Conservation (phyloP, 2,113 vertebrate genomes). For the Axis porcinus region DNA sequence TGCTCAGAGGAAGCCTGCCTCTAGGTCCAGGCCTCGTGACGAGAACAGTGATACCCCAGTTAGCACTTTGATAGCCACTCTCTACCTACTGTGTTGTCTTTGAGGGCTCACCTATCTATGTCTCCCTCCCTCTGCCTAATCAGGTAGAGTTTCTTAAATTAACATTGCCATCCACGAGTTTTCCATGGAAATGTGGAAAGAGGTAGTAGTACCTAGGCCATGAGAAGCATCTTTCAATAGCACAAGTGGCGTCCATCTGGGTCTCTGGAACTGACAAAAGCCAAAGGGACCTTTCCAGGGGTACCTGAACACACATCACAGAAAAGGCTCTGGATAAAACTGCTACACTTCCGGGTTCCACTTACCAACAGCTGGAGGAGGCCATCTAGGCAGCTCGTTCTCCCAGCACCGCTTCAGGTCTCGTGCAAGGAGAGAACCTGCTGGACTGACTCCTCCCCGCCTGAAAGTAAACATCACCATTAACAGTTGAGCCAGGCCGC, state of each 20-base stretch:
- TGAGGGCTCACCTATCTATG: fast-evolving
- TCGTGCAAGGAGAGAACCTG: fast-evolving
- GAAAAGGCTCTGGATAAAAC: fast-evolving
- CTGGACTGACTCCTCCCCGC: not conserved
- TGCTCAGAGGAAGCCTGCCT: fast-evolving
- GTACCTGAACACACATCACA: fast-evolving
- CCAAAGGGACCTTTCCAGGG: not conserved
- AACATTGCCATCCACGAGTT: not conserved
- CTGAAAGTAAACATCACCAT: fast-evolving
- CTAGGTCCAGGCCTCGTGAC: not conserved
- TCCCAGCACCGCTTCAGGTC: not conserved
- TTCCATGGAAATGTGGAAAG: not conserved
- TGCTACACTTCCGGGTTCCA: fast-evolving
- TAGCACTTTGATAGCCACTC: fast-evolving
- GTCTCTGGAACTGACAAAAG: slow-evolving; percentile 13
- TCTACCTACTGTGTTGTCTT: fast-evolving
- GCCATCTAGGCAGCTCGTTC: fast-evolving
- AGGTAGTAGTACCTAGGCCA: not conserved
- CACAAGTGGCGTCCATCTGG: not conserved
- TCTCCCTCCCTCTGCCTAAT: not conserved
- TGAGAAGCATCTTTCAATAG: not conserved
- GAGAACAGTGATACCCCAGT: not conserved
- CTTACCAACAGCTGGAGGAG: not conserved
- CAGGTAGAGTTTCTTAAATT: fast-evolving
- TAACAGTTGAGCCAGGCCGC: fast-evolving